A percentile compares a stretch with the other conserved stretches of the same genome.
Evolutionary conservation across 2,113 vertebrate genomes (phyloP).

Genomic region (Brienomyrus brachyistius): DNA sequence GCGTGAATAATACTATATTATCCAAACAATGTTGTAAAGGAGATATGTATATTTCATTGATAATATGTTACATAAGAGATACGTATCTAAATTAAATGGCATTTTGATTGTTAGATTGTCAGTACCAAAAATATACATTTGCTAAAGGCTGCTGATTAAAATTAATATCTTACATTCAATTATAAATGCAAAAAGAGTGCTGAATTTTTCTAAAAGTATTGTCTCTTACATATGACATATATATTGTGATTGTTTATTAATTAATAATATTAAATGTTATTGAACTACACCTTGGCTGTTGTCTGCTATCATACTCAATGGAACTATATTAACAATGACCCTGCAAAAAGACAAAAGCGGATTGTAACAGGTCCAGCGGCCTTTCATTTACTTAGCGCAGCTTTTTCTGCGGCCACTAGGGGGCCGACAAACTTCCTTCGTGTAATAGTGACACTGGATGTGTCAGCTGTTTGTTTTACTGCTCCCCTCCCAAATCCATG

Average conservation of each 20-base stretch:
- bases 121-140: not conserved
- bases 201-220: not conserved
- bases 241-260: conserved; percentile 7
- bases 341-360: not conserved
- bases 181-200: not conserved
- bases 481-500: not conserved
- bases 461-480: not conserved
- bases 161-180: conserved; percentile 4
- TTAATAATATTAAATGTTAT: conserved; percentile 13
- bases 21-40: not conserved
- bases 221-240: not conserved
- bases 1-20: not conserved
- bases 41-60: not conserved
- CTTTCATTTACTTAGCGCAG: not conserved
- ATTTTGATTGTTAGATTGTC: not conserved
- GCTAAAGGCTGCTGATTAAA: not conserved
- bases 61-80: not conserved
- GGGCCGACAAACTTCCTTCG: not conserved
- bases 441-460: not conserved
- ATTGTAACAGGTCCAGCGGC: not conserved
- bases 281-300: not conserved
- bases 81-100: not conserved
- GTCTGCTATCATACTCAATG: not conserved
- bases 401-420: not conserved
- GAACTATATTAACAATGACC: not conserved